Percentiles rank a stretch among this genome's conserved stretches.
Evolutionary conservation across 37 sponge, comb jelly and placozoan genomes (phyloP).

Genomic region (Beroe ovata): DNA sequence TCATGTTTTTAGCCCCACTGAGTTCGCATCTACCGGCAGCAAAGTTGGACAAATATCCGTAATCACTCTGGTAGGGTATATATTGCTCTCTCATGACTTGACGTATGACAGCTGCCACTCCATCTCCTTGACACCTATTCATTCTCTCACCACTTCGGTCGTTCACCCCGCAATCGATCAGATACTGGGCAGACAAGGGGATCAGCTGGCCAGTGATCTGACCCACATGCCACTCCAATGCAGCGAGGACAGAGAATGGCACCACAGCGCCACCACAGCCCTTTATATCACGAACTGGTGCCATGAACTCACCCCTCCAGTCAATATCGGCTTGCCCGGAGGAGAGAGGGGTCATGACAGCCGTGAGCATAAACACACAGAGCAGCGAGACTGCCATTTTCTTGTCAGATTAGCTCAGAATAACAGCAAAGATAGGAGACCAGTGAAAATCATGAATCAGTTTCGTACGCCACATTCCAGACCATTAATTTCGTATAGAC

Average conservation of each 20-base stretch:
- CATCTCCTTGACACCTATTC: not conserved
- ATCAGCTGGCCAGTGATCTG: not conserved
- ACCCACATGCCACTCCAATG: not conserved
- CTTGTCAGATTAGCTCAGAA: no score
- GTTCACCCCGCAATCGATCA: conserved; percentile 8
- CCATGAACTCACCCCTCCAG: not conserved
- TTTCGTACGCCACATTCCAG: no score
- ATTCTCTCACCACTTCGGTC: not conserved
- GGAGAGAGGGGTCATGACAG: no score
- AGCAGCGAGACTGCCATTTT: no score
- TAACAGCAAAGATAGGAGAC: no score
- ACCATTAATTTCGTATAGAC: no score
- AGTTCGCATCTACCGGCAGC: not conserved
- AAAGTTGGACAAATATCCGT: not conserved
- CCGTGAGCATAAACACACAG: no score
- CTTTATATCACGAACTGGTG: not conserved
- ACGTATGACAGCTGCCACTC: not conserved
- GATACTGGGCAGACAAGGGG: not conserved
- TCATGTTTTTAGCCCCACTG: not conserved
- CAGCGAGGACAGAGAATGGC: not conserved
- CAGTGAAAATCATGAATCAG: no score
- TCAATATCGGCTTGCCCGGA: no score
- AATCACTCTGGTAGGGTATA: not conserved
- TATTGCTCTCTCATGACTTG: not conserved
- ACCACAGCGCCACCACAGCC: not conserved